These are phyloP conservation scores for Odocoileus virginianus DNA, from an alignment of 2,113 vertebrate species.

Conservation along the genomic window DNA sequence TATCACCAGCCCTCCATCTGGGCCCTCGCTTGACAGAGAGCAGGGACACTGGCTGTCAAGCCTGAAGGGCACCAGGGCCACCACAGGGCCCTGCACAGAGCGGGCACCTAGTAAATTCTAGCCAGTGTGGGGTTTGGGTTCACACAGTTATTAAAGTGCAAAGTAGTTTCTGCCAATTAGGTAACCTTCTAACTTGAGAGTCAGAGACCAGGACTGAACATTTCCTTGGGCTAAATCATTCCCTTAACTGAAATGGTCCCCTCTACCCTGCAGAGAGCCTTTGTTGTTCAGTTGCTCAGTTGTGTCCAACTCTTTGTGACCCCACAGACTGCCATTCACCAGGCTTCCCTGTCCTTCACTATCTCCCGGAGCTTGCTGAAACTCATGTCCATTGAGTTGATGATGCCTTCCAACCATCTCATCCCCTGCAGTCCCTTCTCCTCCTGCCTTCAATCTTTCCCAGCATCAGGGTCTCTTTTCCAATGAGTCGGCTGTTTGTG, in stretches of 20 bases:
- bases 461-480: neutral
- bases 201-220: neutral
- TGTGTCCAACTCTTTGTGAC: neutral
- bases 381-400: neutral
- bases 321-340: neutral
- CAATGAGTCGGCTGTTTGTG: neutral
- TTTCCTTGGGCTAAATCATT: neutral
- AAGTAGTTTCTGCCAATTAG: neutral
- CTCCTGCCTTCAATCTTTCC: neutral
- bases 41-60: neutral
- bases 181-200: neutral
- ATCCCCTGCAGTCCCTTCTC: neutral
- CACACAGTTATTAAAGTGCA: neutral
- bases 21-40: neutral
- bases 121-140: neutral
- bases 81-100: neutral
- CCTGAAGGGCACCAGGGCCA: neutral
- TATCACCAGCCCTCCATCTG: accelerated
- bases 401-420: neutral
- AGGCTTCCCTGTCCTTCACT: neutral
- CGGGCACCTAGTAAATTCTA: neutral
- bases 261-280: neutral
- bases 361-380: neutral
- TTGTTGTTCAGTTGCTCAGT: neutral
- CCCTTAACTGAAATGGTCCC: neutral